phyloP scores from a whole-genome alignment of 2,797 vertebrate species.

The Arctocebus calabarensis region DNA sequence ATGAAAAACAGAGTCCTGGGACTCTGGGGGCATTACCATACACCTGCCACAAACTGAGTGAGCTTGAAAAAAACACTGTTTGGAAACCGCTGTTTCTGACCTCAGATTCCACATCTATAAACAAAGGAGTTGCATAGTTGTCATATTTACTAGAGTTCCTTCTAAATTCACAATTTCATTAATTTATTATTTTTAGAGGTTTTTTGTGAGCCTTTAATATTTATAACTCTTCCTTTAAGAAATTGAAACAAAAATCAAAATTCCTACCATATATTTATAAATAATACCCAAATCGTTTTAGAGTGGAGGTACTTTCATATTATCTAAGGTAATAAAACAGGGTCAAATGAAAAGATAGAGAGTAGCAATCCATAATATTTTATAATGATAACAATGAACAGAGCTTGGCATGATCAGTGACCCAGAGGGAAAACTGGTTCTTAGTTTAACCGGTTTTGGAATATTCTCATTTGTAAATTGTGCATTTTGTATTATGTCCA shows the following conservation, averaged over 20 bases:
- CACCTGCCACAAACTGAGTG: background rate
- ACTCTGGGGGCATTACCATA: accelerated
- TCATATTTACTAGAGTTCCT: background rate
- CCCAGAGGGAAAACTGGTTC: background rate
- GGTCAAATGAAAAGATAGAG: background rate
- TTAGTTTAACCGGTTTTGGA: background rate
- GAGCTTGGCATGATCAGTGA: background rate
- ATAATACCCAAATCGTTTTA: background rate
- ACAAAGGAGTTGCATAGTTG: background rate
- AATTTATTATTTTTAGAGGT: background rate
- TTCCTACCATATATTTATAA: background rate
- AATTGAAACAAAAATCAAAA: background rate
- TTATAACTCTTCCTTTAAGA: background rate
- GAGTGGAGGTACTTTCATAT: background rate
- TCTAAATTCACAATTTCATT: constrained; percentile 18
- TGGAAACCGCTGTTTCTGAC: background rate
- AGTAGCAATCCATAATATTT: background rate
- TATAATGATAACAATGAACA: background rate
- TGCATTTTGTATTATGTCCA: background rate
- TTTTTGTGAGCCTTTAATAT: background rate
- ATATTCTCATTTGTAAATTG: background rate
- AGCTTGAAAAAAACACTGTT: background rate
- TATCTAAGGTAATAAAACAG: constrained; percentile 34
- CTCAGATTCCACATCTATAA: background rate
- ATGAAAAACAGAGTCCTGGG: background rate